Evolutionary conservation across 2,113 vertebrate genomes (phyloP).

Genomic region (Dromaius novaehollandiae): DNA sequence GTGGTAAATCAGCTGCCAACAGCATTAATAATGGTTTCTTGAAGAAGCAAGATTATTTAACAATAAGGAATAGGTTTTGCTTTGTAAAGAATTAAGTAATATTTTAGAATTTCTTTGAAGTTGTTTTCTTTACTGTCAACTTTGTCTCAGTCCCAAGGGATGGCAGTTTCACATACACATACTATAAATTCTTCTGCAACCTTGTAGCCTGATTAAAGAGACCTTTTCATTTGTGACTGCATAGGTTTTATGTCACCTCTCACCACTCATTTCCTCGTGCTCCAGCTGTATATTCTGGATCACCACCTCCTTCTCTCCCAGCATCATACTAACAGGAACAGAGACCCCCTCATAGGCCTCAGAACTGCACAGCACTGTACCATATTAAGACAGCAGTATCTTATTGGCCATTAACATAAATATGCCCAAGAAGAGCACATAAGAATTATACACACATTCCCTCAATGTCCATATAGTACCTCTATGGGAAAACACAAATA

Average conservation of each 20-base stretch:
- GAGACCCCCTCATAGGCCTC: neutral
- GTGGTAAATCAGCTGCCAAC: neutral
- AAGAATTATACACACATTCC: conserved; percentile 36
- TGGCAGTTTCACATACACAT: neutral
- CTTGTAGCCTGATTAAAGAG: neutral
- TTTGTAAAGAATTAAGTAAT: neutral
- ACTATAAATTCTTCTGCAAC: neutral
- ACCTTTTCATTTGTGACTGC: neutral
- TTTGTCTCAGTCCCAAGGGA: neutral
- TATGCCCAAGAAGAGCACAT: conserved; percentile 52
- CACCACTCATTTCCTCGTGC: neutral
- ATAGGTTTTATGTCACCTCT: neutral
- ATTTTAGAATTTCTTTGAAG: neutral
- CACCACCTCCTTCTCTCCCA: neutral
- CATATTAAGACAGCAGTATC: conserved; percentile 40
- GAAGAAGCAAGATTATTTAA: neutral
- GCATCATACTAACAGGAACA: neutral
- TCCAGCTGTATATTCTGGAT: neutral
- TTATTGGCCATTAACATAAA: conserved; percentile 66
- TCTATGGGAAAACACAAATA: conserved; percentile 15
- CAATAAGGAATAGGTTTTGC: neutral
- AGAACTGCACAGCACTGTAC: conserved; percentile 12
- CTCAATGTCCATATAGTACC: neutral
- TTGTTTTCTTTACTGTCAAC: neutral
- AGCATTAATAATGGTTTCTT: neutral